Evolutionary conservation across 2,797 vertebrate species (phyloP).

Genomic region (Macroramphosus scolopax): DNA sequence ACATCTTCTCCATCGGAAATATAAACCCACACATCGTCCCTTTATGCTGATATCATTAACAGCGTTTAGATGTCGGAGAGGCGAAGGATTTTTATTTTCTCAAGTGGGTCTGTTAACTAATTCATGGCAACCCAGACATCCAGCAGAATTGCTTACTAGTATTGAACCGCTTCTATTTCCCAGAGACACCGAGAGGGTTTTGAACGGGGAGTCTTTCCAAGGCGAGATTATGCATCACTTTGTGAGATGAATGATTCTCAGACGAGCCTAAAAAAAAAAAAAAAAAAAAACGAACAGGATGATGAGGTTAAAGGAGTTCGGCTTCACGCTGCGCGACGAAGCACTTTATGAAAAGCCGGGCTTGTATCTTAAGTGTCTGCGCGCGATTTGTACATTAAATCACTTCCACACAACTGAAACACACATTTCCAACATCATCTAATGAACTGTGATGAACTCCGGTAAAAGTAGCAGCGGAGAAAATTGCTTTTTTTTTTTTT

Average conservation of each 20-base stretch:
- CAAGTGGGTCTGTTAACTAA: too few species aligned
- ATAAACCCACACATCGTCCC: too few species aligned
- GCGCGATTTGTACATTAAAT: slow-evolving; percentile 4
- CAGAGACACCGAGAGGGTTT: too few species aligned
- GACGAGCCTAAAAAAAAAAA: slow-evolving; percentile 4
- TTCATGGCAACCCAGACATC: too few species aligned
- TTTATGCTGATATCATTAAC: too few species aligned
- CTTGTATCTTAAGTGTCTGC: slow-evolving; percentile 7
- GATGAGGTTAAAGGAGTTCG: slow-evolving; percentile 13
- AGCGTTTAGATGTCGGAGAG: too few species aligned
- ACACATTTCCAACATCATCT: slow-evolving; percentile 5
- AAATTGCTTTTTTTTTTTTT: slow-evolving; percentile 47
- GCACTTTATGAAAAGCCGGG: slow-evolving; percentile 7
- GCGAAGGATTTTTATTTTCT: too few species aligned
- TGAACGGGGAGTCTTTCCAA: too few species aligned
- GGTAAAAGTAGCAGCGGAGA: slow-evolving; percentile 10
- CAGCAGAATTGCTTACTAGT: too few species aligned
- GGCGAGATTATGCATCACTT: slow-evolving; percentile 5
- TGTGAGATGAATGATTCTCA: slow-evolving; percentile 8
- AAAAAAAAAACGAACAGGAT: slow-evolving; percentile 4
- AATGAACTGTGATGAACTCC: slow-evolving; percentile 29
- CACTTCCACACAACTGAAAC: slow-evolving; percentile 16
- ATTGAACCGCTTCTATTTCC: too few species aligned
- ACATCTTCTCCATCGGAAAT: too few species aligned
- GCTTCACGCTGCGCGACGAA: background rate